Evolutionary conservation across 2,113 vertebrate species (phyloP).

Genomic region (Antigone vipio): DNA sequence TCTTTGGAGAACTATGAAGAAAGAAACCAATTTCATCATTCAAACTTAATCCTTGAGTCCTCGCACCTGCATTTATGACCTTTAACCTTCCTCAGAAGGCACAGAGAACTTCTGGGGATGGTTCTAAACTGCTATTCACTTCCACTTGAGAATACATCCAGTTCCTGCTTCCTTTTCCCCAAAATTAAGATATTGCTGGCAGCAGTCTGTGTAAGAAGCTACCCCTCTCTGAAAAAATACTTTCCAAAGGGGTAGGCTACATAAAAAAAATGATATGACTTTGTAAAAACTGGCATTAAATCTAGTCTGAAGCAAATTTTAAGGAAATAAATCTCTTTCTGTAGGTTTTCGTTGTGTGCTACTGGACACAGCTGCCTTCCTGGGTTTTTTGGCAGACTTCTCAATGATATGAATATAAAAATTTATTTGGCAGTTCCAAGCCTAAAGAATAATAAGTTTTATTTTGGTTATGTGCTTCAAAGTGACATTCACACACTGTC

Average conservation of each 20-base stretch:
- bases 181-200: background rate
- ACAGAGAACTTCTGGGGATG: background rate
- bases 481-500: constrained; percentile 27
- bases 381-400: background rate
- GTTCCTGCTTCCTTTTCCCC: background rate
- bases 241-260: background rate
- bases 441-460: background rate
- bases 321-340: background rate
- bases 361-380: background rate
- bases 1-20: background rate
- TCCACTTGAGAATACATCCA: background rate
- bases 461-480: background rate
- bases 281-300: background rate
- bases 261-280: background rate
- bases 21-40: background rate
- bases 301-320: background rate
- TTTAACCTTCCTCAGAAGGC: background rate
- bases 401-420: background rate
- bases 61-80: background rate
- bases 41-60: background rate
- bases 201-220: background rate
- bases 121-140: background rate
- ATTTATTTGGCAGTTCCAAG: background rate
- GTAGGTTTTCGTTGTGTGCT: background rate
- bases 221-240: background rate